Percentiles rank a stretch among this genome's conserved stretches.
phyloP scores from a whole-genome alignment of 2,888 invertebrate species.

The Watsonalla cultraria region DNA sequence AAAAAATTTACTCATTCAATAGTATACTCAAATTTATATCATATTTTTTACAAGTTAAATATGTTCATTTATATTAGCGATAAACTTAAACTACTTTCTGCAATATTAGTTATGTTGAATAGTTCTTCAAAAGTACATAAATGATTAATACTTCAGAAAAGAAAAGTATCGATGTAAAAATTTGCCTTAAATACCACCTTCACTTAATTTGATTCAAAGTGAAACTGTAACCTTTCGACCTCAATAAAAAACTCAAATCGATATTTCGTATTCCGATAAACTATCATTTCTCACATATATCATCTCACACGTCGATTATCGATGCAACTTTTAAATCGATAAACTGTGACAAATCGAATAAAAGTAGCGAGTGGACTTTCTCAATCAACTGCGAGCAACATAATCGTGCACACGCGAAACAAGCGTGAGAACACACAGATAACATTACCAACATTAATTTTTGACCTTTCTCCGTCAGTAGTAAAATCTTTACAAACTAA shows the following conservation, averaged over 20 bases:
- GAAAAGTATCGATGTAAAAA: too few species aligned
- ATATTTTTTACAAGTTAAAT: too few species aligned
- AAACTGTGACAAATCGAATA: slow-evolving; percentile 57
- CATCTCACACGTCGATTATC: slow-evolving; percentile 25
- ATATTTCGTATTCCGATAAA: slow-evolving; percentile 25
- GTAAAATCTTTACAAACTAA: slow-evolving; percentile 14
- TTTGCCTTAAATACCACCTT: not conserved
- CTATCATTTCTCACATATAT: slow-evolving; percentile 30
- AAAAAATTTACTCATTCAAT: too few species aligned
- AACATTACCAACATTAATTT: slow-evolving; percentile 56
- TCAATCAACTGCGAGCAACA: slow-evolving; percentile 40
- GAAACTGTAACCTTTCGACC: not conserved
- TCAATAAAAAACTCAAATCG: slow-evolving; percentile 14
- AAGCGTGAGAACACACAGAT: slow-evolving; percentile 66
- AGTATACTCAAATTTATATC: too few species aligned
- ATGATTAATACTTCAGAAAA: too few species aligned
- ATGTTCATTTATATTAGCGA: too few species aligned
- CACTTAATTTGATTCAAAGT: not conserved
- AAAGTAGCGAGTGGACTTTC: slow-evolving; percentile 51
- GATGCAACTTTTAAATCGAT: slow-evolving; percentile 35
- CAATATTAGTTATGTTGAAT: too few species aligned
- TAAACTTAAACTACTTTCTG: too few species aligned
- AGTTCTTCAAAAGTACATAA: too few species aligned
- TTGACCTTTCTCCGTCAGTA: slow-evolving; percentile 57
- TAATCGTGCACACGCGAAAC: slow-evolving; percentile 53